Conservation (phyloP, 2,113 vertebrate genomes). For the Upupa epops region DNA sequence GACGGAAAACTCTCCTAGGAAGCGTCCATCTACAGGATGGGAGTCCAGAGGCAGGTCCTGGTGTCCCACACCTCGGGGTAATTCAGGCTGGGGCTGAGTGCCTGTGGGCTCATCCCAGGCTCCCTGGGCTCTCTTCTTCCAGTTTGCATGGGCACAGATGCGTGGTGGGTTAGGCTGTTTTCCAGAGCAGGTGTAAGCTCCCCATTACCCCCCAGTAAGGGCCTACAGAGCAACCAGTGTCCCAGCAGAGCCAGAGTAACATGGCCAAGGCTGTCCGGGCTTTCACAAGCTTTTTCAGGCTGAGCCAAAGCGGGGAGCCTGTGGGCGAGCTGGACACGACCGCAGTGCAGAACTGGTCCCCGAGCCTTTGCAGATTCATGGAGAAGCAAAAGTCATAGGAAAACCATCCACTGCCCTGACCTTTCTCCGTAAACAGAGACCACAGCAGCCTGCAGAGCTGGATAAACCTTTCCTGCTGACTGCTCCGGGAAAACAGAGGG, state of each 20-base stretch:
- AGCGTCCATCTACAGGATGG: rapidly evolving
- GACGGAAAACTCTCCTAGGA: background rate
- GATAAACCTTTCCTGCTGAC: background rate
- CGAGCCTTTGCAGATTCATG: background rate
- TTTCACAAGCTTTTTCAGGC: background rate
- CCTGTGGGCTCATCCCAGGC: background rate
- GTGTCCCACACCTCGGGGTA: background rate
- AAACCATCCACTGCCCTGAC: background rate
- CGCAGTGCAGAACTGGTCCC: background rate
- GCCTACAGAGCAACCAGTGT: rapidly evolving
- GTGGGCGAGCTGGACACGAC: background rate
- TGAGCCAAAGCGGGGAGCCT: background rate
- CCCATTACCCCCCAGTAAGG: background rate
- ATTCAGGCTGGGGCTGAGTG: background rate
- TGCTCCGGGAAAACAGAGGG: background rate
- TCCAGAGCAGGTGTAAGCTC: background rate
- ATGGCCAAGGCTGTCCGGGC: background rate
- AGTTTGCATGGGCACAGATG: background rate
- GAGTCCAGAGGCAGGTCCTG: background rate
- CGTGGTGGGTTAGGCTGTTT: background rate
- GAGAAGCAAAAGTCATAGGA: background rate
- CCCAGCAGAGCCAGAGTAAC: background rate
- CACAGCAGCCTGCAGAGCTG: background rate
- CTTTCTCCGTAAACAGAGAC: background rate
- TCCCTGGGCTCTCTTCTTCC: background rate